phyloP scores from a whole-genome alignment of 2,888 invertebrate genomes.

The Spialia ferax region DNA sequence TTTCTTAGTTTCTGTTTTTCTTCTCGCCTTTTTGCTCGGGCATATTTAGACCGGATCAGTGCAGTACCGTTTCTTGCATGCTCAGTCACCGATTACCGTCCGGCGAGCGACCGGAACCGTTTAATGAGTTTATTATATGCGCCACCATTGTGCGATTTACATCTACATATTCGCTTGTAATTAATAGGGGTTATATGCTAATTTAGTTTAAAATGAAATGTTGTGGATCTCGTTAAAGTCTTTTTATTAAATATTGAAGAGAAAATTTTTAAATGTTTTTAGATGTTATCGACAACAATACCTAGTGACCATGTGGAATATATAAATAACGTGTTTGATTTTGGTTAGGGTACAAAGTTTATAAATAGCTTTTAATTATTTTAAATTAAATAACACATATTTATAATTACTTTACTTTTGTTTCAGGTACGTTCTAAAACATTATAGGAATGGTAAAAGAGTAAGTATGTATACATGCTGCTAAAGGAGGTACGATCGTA shows the following conservation, averaged over 20 bases:
- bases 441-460: neutral
- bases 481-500: neutral
- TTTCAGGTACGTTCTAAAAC: constrained; percentile 62
- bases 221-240: neutral
- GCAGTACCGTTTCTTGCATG: constrained; percentile 71
- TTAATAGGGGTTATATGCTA: neutral
- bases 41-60: constrained; percentile 71
- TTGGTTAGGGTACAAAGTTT: neutral
- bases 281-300: neutral
- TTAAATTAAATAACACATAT: neutral
- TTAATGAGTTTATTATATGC: constrained; percentile 68
- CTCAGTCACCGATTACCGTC: constrained; percentile 55
- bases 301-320: neutral
- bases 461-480: neutral
- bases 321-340: neutral
- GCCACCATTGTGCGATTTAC: constrained; percentile 46
- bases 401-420: constrained; percentile 46
- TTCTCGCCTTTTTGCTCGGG: constrained; percentile 55
- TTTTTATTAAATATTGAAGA: neutral
- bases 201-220: neutral
- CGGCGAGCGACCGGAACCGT: constrained; percentile 68
- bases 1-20: constrained; percentile 24
- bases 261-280: neutral
- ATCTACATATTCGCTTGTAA: constrained; percentile 24
- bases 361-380: neutral